These are phyloP conservation scores for Brachyhypopomus occidentalis DNA, from an alignment of 2,113 vertebrate species.

Conservation along the genomic window DNA sequence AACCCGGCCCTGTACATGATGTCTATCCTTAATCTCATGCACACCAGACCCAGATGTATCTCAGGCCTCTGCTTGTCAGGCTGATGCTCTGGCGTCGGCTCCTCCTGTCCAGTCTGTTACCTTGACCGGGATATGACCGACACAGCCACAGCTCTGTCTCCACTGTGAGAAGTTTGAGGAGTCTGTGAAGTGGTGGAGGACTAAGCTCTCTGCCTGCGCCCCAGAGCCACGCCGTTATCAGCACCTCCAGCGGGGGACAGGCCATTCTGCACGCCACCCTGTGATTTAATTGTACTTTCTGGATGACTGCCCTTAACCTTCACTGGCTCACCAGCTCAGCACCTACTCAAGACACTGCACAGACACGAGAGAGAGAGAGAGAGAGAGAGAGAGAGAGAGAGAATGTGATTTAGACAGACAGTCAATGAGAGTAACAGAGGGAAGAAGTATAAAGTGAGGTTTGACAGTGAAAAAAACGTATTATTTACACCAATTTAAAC, in stretches of 20 bases:
- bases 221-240: constrained; percentile 64
- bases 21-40: not conserved
- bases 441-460: not conserved
- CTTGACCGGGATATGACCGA: not conserved
- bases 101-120: not conserved
- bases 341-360: constrained; percentile 50
- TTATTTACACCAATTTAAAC: constrained; percentile 35
- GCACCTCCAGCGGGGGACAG: constrained; percentile 62
- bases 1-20: not conserved
- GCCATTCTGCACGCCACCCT: constrained; percentile 63
- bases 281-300: constrained; percentile 77
- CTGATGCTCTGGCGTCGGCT: not conserved
- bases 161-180: not conserved
- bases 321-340: constrained; percentile 63
- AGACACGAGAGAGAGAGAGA: constrained; percentile 6
- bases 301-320: constrained; percentile 75
- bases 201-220: constrained; percentile 54
- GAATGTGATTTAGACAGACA: not conserved
- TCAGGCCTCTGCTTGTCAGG: too few species aligned
- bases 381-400: not conserved
- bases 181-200: constrained; percentile 4
- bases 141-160: not conserved
- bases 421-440: not conserved
- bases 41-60: not conserved
- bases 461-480: constrained; percentile 16